Conservation (phyloP, 2,888 invertebrate species). For the Dilophus febrilis region DNA sequence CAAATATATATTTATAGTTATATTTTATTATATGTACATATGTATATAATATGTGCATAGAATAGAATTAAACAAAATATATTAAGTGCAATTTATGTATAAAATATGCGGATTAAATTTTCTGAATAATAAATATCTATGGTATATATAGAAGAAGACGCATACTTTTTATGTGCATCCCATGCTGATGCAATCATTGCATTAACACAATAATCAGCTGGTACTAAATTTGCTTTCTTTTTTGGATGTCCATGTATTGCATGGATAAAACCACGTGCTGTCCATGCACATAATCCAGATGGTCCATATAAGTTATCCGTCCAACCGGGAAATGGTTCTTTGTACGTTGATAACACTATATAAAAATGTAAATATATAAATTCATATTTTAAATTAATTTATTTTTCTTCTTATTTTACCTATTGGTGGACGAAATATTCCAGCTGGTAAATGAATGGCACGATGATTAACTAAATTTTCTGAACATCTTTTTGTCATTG, state of each 20-base stretch:
- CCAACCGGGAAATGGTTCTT: constrained; percentile 31
- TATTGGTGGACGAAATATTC: constrained; percentile 30
- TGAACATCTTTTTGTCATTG: constrained; percentile 30
- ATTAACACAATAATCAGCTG: constrained; percentile 31
- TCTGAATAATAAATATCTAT: too few relatives aligned
- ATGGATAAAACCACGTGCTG: constrained; percentile 28
- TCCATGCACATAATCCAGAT: constrained; percentile 29
- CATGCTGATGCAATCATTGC: constrained; percentile 30
- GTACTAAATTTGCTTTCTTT: constrained; percentile 28
- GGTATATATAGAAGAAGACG: too few relatives aligned
- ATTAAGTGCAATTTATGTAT: too few relatives aligned
- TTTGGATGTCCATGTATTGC: constrained; percentile 26
- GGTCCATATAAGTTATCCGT: constrained; percentile 32
- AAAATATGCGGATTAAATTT: too few relatives aligned
- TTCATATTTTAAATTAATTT: too few relatives aligned
- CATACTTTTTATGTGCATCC: constrained; percentile 28
- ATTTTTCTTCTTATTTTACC: too few relatives aligned
- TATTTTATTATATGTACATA: too few relatives aligned
- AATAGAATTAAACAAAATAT: too few relatives aligned
- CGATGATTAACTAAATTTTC: constrained; percentile 30
- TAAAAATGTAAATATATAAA: neutral
- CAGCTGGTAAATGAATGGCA: constrained; percentile 26
- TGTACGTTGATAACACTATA: constrained; percentile 30
- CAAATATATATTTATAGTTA: too few relatives aligned
- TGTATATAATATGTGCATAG: too few relatives aligned